A percentile compares a stretch with the other conserved stretches of the same genome.
Evolutionary conservation across 64 coral and sea anemone species (phyloP).

Genomic region (Actinia tenebrosa): DNA sequence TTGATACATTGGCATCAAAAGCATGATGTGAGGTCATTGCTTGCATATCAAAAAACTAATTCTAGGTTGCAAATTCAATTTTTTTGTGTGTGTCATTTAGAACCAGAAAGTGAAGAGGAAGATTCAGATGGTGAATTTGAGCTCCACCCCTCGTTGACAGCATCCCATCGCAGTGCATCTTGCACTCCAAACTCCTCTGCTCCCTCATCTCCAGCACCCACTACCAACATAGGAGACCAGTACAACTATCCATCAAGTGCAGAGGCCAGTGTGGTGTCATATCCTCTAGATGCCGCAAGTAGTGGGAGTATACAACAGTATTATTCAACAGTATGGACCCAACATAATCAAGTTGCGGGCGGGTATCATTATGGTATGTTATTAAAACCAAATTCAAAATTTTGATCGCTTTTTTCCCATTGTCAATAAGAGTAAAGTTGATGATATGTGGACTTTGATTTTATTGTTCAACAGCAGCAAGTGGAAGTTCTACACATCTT

Average conservation of each 20-base stretch:
- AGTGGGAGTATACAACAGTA: neutral
- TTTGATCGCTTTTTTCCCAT: neutral
- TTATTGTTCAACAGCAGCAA: neutral
- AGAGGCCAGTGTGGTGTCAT: neutral
- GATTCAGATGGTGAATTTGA: conserved; percentile 94
- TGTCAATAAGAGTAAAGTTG: neutral
- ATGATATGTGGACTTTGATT: neutral
- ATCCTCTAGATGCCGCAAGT: neutral
- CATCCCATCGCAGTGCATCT: conserved; percentile 64
- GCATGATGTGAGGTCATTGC: neutral
- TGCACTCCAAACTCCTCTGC: conserved; percentile 40
- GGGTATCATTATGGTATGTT: conserved; percentile 26
- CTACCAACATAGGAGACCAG: conserved; percentile 9
- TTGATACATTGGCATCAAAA: too few species aligned
- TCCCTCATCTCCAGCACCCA: conserved; percentile 56
- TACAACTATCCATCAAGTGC: neutral
- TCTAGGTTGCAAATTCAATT: neutral
- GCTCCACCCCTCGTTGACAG: conserved; percentile 87
- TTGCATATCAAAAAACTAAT: neutral
- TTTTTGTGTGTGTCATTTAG: neutral
- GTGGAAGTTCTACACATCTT: conserved; percentile 4
- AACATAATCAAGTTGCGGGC: conserved; percentile 5
- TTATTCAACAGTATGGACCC: conserved; percentile 1
- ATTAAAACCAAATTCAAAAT: neutral
- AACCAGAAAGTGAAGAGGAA: conserved; percentile 56